phyloP scores from a whole-genome alignment of 1,140 invertebrate genomes.

The Drosophila sp. region DNA sequence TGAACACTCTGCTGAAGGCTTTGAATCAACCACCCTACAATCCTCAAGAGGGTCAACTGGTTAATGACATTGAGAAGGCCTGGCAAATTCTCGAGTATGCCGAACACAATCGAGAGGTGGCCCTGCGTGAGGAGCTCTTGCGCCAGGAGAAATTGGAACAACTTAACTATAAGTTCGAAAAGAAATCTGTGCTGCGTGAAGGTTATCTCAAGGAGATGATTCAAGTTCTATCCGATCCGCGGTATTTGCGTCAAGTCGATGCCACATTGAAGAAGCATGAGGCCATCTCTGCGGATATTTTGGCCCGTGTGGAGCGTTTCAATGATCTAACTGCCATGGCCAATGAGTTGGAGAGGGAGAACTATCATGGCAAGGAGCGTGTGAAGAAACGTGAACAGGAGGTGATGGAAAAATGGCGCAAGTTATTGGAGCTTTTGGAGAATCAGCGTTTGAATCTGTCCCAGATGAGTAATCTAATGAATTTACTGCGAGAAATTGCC shows the following conservation, averaged over 20 bases:
- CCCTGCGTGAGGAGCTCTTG: constrained; percentile 94
- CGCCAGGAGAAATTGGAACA: constrained; percentile 97
- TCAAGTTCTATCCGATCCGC: constrained; percentile 95
- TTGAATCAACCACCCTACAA: constrained; percentile 94
- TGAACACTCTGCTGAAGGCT: constrained; percentile 97
- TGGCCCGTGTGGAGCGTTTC: constrained; percentile 97
- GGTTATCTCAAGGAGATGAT: constrained; percentile 99
- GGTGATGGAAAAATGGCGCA: constrained; percentile 94
- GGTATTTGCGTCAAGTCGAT: constrained; percentile 96
- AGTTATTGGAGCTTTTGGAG: constrained; percentile 92
- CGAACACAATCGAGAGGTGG: constrained; percentile 96
- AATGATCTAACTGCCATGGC: constrained; percentile 96
- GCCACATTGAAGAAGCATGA: constrained; percentile 99
- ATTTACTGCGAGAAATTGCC: constrained; percentile 95
- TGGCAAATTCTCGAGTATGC: constrained; percentile 97
- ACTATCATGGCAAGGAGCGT: constrained; percentile 94
- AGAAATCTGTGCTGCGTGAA: constrained; percentile 88
- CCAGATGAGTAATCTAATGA: constrained; percentile 90
- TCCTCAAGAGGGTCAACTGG: constrained; percentile 94
- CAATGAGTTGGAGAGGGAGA: constrained; percentile 94
- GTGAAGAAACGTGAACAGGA: constrained; percentile 93
- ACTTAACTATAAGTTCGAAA: constrained; percentile 97
- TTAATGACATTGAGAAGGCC: constrained; percentile 96
- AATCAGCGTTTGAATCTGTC: constrained; percentile 93
- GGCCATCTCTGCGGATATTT: constrained; percentile 98